phyloP scores from a whole-genome alignment of 2,797 vertebrate species.

The Anguilla anguilla region DNA sequence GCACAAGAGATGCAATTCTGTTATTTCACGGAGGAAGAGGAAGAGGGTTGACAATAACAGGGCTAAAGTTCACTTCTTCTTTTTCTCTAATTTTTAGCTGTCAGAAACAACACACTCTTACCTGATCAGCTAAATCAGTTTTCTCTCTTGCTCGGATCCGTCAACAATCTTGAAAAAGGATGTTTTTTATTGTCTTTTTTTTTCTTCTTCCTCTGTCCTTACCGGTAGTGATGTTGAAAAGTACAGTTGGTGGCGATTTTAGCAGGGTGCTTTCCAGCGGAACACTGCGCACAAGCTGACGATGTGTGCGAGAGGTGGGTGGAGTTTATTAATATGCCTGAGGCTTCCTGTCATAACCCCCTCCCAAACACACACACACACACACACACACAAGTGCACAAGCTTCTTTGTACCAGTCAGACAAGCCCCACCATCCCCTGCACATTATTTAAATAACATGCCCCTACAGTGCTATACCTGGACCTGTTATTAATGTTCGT shows the following conservation, averaged over 20 bases:
- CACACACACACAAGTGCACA: neutral
- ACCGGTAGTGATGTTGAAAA: conserved; percentile 38
- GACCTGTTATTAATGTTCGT: neutral
- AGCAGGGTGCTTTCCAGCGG: conserved; percentile 48
- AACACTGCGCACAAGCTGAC: neutral
- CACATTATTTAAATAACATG: neutral
- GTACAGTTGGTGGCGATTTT: conserved; percentile 34
- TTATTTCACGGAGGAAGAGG: neutral
- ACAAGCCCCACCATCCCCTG: neutral
- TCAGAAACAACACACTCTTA: neutral
- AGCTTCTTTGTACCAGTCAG: neutral
- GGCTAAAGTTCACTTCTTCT: neutral
- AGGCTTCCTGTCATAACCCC: neutral
- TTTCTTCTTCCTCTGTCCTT: neutral
- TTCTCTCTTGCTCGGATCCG: neutral
- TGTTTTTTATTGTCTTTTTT: neutral
- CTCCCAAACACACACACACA: no score
- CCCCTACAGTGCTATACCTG: neutral
- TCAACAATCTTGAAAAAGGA: neutral
- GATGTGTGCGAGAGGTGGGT: neutral
- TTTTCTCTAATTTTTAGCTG: neutral
- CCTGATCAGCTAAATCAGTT: conserved; percentile 13
- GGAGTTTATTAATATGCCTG: neutral
- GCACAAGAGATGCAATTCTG: neutral
- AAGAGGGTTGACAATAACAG: neutral